phyloP scores from a whole-genome alignment of 2,888 invertebrate species.

The Synergus laeviventris region DNA sequence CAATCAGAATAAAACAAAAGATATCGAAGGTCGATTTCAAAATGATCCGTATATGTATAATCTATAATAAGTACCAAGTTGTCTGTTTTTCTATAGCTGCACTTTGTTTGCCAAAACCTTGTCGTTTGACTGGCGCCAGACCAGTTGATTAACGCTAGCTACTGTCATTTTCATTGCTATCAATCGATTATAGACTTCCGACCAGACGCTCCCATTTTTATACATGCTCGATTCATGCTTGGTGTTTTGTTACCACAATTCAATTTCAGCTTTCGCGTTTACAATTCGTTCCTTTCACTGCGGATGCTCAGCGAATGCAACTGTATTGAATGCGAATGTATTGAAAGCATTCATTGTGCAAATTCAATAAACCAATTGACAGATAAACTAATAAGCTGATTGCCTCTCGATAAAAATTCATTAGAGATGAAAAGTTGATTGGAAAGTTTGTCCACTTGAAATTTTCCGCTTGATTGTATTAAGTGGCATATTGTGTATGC shows the following conservation, averaged over 20 bases:
- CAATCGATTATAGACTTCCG: slow-evolving; percentile 36
- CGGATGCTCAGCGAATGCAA: slow-evolving; percentile 12
- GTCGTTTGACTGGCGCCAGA: slow-evolving; percentile 34
- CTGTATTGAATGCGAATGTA: background rate
- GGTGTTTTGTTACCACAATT: slow-evolving; percentile 26
- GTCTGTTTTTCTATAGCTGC: background rate
- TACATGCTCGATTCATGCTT: slow-evolving; percentile 4
- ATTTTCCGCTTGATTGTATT: background rate
- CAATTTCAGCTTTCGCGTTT: slow-evolving; percentile 36
- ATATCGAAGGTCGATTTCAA: slow-evolving; percentile 17
- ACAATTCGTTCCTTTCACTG: slow-evolving; percentile 39
- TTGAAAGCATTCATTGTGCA: slow-evolving; percentile 27
- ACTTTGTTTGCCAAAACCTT: slow-evolving; percentile 35
- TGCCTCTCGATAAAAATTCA: background rate
- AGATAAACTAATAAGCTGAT: slow-evolving; percentile 4
- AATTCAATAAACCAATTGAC: slow-evolving; percentile 25
- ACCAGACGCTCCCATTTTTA: slow-evolving; percentile 37
- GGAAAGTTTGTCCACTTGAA: background rate
- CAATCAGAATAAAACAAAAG: background rate
- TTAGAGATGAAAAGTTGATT: background rate
- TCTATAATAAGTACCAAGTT: slow-evolving; percentile 36
- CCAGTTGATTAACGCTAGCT: slow-evolving; percentile 26
- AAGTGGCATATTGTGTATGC: background rate
- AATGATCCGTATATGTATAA: slow-evolving; percentile 9
- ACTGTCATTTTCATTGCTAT: slow-evolving; percentile 35